Conservation (phyloP, 2,113 vertebrate species). For the Gracilinanus agilis region DNA sequence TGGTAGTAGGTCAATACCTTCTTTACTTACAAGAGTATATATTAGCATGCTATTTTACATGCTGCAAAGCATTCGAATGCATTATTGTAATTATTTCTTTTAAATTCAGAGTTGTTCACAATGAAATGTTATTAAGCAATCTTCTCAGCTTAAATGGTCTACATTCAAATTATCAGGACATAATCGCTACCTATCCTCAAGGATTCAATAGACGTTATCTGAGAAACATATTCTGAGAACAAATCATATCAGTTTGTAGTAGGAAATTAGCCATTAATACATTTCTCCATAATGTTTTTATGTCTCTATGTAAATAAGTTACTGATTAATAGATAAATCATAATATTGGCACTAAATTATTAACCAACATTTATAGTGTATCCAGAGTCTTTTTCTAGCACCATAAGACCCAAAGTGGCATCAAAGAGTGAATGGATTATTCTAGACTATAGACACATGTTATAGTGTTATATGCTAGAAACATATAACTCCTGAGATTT, state of each 20-base stretch:
- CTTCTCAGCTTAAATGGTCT: not conserved
- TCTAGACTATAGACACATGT: not conserved
- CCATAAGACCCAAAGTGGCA: not conserved
- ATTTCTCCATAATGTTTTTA: not conserved
- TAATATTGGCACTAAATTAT: not conserved
- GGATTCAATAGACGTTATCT: not conserved
- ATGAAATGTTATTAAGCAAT: not conserved
- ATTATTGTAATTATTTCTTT: slow-evolving; percentile 6
- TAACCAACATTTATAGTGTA: not conserved
- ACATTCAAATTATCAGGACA: not conserved
- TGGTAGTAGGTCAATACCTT: not conserved
- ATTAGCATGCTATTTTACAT: not conserved
- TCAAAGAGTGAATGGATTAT: not conserved
- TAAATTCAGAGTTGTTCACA: not conserved
- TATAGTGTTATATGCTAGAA: not conserved
- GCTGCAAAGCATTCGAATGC: not conserved
- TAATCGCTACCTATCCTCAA: not conserved
- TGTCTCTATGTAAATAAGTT: not conserved
- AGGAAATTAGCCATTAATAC: not conserved
- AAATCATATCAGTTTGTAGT: not conserved
- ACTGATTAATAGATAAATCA: not conserved
- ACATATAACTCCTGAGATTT: not conserved
- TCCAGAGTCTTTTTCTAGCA: not conserved
- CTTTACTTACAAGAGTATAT: not conserved
- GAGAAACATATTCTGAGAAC: not conserved